Percentiles rank a stretch among this genome's conserved stretches.
Evolutionary conservation across 1,140 invertebrate genomes (phyloP).

Genomic region (Magallana angulata): DNA sequence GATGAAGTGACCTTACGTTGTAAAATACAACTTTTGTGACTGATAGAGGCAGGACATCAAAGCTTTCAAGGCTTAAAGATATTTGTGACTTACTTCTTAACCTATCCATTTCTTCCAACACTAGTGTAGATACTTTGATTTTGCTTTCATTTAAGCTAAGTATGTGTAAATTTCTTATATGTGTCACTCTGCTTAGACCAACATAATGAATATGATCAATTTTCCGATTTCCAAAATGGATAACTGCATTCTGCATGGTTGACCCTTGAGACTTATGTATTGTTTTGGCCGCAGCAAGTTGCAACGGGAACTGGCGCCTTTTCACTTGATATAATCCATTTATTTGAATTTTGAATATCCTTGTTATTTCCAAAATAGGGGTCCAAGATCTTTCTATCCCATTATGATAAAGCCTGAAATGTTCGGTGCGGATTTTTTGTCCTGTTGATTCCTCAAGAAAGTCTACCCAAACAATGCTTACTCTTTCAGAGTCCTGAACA

Average conservation of each 20-base stretch:
- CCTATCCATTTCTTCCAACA: slow-evolving; percentile 19
- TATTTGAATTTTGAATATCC: slow-evolving; percentile 17
- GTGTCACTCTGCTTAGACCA: slow-evolving; percentile 42
- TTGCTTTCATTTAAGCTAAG: slow-evolving; percentile 45
- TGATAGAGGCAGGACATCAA: slow-evolving; percentile 1
- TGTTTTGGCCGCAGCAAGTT: slow-evolving; percentile 38
- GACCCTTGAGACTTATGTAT: slow-evolving; percentile 48
- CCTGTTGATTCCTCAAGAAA: slow-evolving; percentile 49
- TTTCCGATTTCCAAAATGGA: slow-evolving; percentile 46
- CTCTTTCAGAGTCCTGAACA: background rate
- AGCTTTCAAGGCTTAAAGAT: background rate
- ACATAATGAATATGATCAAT: slow-evolving; percentile 51
- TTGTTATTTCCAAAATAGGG: slow-evolving; percentile 44
- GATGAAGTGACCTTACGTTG: slow-evolving; percentile 36
- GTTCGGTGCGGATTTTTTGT: slow-evolving; percentile 38
- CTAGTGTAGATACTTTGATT: slow-evolving; percentile 44
- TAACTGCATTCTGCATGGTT: slow-evolving; percentile 27
- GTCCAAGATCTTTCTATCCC: background rate
- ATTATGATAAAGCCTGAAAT: slow-evolving; percentile 49
- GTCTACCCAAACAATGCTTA: slow-evolving; percentile 56
- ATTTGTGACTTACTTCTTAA: slow-evolving; percentile 41
- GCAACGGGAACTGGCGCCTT: slow-evolving; percentile 42
- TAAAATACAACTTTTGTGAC: background rate
- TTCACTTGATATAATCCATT: background rate
- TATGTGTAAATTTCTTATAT: slow-evolving; percentile 31